phyloP scores from a whole-genome alignment of 2,113 vertebrate species.

The Antigone vipio region DNA sequence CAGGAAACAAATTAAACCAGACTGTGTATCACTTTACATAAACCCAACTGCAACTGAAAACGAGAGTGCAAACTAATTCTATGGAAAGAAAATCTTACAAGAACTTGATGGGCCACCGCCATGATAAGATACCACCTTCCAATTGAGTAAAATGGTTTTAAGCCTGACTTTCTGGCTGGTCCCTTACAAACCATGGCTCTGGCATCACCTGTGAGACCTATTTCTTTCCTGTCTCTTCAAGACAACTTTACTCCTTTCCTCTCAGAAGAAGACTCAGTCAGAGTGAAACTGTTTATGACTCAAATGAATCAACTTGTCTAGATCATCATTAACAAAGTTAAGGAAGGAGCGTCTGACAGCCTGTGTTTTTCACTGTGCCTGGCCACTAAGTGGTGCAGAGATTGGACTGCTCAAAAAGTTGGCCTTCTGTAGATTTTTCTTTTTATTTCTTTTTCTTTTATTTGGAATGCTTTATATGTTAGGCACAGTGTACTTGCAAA shows the following conservation, averaged over 20 bases:
- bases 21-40: not conserved
- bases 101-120: not conserved
- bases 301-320: not conserved
- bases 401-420: not conserved
- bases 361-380: not conserved
- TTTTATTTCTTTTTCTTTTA: not conserved
- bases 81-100: not conserved
- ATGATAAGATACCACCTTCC: not conserved
- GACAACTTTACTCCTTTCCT: not conserved
- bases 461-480: not conserved
- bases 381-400: not conserved
- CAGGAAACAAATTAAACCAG: not conserved
- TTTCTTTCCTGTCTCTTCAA: not conserved
- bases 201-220: not conserved
- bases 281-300: not conserved
- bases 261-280: not conserved
- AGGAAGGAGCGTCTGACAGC: not conserved
- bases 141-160: not conserved
- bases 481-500: not conserved
- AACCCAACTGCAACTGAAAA: not conserved
- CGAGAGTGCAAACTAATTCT: not conserved
- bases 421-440: not conserved
- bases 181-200: not conserved
- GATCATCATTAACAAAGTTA: not conserved
- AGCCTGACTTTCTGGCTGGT: not conserved